Evolutionary conservation across 2,888 invertebrate genomes (phyloP), one percentile per base, ranked within the genome.

Genomic region (Ypsolopha sequella): DNA sequence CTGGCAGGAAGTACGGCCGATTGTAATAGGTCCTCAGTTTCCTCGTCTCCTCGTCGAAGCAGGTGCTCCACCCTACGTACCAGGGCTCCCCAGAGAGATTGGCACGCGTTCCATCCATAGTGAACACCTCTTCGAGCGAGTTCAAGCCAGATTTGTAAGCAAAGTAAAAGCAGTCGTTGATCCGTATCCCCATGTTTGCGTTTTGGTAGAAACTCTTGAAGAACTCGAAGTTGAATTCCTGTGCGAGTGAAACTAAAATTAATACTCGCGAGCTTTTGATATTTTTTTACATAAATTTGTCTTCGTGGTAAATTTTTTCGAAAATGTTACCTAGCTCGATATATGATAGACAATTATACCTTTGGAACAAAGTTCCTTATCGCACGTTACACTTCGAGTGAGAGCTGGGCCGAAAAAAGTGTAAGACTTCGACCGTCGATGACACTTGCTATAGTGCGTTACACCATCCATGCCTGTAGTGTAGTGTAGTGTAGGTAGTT

Each of bases 21-120:
- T 87, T 80, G 71, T 97, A 96, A 70, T 95, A 95, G 51, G 90
- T 73, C 47, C 97, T 88, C 51, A 98, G 84, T 43, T 89, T 85
- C 62, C 91, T 90, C 0, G 95, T 95, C 51, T 94, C 94, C 46
- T 90, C 89, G 36, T 94, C 91, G 70, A 96, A 94, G 70, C 98
- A 98, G 66, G 98, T 98, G 72, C 97, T 97, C 98, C 98, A 92
- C 2, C 92, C 92, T 43, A 92, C 89, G 64, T 92, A 92, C 94
- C 94, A 95, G 0, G 93, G 92, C 7, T 86, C 78, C 8, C 88
- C 87, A 36, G 87, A 81, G 56, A 93, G 75, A 51, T 89, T 82
- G 0, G 95, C 92, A 53, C 96, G 85, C 6, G 88, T 88, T 7
- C 80, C 77, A 36, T 91, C 90, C 95, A 97, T 97, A 51, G 89